Evolutionary conservation across 2,888 invertebrate species (phyloP).

Genomic region (Acleris holmiana): DNA sequence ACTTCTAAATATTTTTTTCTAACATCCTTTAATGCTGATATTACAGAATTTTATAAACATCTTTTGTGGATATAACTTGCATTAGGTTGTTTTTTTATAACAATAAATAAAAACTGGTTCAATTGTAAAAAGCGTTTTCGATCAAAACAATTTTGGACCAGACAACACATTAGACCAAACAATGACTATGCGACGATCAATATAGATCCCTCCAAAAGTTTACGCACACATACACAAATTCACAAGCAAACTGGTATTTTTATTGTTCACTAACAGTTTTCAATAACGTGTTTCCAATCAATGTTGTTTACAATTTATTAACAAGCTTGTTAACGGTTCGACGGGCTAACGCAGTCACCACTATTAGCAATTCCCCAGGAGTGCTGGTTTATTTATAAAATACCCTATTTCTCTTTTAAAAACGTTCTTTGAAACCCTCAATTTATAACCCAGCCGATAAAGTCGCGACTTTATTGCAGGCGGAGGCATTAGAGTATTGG

Average conservation of each 20-base stretch:
- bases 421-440: slow-evolving; percentile 55
- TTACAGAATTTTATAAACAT: no score
- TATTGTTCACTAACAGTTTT: neutral
- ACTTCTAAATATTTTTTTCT: no score
- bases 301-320: slow-evolving; percentile 1
- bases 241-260: neutral
- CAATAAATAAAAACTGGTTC: no score
- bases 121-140: no score
- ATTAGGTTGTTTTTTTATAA: no score
- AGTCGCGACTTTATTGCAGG: slow-evolving; percentile 43
- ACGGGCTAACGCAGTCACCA: slow-evolving; percentile 20
- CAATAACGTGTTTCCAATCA: neutral
- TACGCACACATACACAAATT: no score
- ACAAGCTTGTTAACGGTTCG: slow-evolving; percentile 19
- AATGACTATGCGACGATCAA: no score
- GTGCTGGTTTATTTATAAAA: slow-evolving; percentile 52
- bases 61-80: no score
- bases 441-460: slow-evolving; percentile 59
- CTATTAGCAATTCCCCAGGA: slow-evolving; percentile 48
- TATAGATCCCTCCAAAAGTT: no score
- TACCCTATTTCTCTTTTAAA: slow-evolving; percentile 52
- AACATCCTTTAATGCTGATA: no score
- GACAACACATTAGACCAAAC: no score
- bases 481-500: slow-evolving; percentile 32
- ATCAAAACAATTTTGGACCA: no score